Conservation (phyloP, 53 echinoderm and acorn worm species). For the Holothuria leucospilota region DNA sequence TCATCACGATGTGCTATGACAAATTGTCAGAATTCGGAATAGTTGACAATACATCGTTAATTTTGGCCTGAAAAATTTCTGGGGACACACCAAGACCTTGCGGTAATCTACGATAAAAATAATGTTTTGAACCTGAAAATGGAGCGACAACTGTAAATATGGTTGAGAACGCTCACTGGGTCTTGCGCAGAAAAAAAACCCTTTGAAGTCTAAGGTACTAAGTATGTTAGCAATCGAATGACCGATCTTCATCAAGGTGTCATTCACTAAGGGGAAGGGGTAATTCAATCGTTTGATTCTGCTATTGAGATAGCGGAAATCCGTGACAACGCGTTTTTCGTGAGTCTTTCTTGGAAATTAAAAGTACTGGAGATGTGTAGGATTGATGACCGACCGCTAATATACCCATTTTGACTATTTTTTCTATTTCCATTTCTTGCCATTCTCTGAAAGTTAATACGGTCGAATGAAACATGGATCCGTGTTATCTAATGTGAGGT, state of each 20-base stretch:
- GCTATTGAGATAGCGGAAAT: conserved; percentile 20
- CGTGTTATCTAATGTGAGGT: neutral
- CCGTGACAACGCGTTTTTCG: conserved; percentile 39
- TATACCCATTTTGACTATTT: conserved; percentile 46
- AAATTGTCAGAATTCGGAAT: conserved; percentile 17
- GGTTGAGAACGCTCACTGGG: neutral
- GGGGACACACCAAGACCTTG: no score
- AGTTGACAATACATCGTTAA: neutral
- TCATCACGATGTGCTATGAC: conserved; percentile 27
- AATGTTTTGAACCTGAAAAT: no score
- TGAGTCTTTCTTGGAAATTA: conserved; percentile 17
- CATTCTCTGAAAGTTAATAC: conserved; percentile 1
- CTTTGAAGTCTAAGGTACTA: conserved; percentile 10
- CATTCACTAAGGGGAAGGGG: conserved; percentile 41
- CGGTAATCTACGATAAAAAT: conserved; percentile 41
- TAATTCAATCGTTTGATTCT: conserved; percentile 29
- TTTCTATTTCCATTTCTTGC: conserved; percentile 3
- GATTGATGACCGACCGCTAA: conserved; percentile 11
- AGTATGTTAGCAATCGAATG: neutral
- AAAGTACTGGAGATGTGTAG: conserved; percentile 42
- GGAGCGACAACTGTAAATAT: no score
- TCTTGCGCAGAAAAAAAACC: neutral
- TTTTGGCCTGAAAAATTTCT: neutral
- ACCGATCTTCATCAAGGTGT: conserved; percentile 1
- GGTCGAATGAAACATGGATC: conserved; percentile 31